Percentiles rank a stretch among this genome's conserved stretches.
phyloP scores from a whole-genome alignment of 2,797 vertebrate genomes.

The Cyprinodon diabolis region DNA sequence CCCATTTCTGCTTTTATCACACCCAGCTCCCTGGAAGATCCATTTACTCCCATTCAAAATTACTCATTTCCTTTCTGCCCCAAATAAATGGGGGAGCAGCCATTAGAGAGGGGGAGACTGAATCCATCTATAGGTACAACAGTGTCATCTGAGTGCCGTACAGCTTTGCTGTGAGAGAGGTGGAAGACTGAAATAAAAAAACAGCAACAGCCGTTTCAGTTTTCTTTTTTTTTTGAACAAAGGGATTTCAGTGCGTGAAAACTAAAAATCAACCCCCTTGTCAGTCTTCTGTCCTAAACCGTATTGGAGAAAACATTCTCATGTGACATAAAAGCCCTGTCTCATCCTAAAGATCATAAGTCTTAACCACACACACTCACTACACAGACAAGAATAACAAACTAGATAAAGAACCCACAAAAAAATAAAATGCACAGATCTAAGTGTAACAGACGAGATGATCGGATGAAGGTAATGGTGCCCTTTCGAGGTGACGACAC shows the following conservation, averaged over 20 bases:
- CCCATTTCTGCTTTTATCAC: neutral
- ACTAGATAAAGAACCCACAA: conserved; percentile 32
- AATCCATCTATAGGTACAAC: conserved; percentile 26
- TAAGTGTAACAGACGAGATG: conserved; percentile 66
- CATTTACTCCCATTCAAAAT: neutral
- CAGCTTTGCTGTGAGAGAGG: conserved; percentile 73
- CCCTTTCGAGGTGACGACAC: conserved; percentile 25
- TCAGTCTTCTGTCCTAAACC: conserved; percentile 49
- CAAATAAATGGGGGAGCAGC: neutral
- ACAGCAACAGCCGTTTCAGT: conserved; percentile 51
- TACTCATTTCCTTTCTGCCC: neutral
- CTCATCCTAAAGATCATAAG: conserved; percentile 59
- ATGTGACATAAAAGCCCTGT: conserved; percentile 67
- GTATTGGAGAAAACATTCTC: conserved; percentile 68
- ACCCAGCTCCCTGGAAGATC: neutral
- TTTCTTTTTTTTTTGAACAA: conserved; percentile 29
- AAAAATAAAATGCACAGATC: conserved; percentile 46
- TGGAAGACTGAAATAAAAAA: conserved; percentile 74
- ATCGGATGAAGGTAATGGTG: conserved; percentile 44
- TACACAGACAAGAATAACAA: conserved; percentile 62
- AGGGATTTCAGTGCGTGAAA: conserved; percentile 67
- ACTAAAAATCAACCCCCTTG: conserved; percentile 50
- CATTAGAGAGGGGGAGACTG: neutral
- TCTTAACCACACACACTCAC: conserved; percentile 49
- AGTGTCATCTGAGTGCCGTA: conserved; percentile 63